Evolutionary conservation across 2,888 invertebrate genomes (phyloP).

Genomic region (Theodoxus fluviatilis): DNA sequence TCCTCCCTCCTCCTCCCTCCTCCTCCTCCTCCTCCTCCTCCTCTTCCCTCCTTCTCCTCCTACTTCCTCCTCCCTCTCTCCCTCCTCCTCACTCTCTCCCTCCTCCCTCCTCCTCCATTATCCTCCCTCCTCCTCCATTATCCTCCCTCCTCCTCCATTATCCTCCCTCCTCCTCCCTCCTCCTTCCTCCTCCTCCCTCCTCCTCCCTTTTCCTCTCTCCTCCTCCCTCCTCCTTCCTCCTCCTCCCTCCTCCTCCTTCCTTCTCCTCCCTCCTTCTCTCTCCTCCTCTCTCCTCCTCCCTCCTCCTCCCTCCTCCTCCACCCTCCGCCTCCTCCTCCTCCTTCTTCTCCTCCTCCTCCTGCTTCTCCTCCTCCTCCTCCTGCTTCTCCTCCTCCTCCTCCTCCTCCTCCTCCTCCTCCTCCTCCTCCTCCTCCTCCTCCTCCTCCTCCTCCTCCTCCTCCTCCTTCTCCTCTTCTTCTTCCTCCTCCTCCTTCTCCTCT

Average conservation of each 20-base stretch:
- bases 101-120: not conserved
- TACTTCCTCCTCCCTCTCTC: slow-evolving; percentile 1
- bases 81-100: slow-evolving; percentile 6
- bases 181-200: not conserved
- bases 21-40: not conserved
- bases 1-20: not conserved
- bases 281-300: slow-evolving; percentile 1
- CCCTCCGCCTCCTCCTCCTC: not conserved
- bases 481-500: slow-evolving; percentile 11
- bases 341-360: not conserved
- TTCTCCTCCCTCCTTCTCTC: slow-evolving; percentile 9
- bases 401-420: not conserved
- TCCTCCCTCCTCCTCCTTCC: not conserved
- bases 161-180: not conserved
- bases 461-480: not conserved
- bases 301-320: not conserved
- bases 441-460: not conserved
- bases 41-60: slow-evolving; percentile 1
- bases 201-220: not conserved
- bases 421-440: not conserved
- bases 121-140: not conserved
- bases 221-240: not conserved
- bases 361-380: not conserved
- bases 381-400: not conserved
- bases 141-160: not conserved